Base-by-base conservation (phyloP, 2,888 invertebrate genomes). In the Eupithecia subumbrata region DNA sequence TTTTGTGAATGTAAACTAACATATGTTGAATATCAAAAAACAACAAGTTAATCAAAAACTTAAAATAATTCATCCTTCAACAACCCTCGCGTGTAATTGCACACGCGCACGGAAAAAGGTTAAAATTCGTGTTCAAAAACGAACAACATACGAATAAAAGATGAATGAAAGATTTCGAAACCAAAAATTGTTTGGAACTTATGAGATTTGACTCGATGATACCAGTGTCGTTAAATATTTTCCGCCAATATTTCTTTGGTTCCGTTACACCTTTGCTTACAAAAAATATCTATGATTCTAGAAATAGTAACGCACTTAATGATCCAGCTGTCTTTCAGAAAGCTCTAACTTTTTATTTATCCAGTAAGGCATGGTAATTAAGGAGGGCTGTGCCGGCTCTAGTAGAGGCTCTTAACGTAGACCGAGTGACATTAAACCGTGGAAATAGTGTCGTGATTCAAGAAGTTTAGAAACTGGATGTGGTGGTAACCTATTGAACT, bases 331-430 rank as follows among this genome's bases (percentile, higher is more conserved):
- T 43, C 45, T 45, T 40, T 45, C 30, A 22, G 16, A 73, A 48
- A 22, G 18, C 52, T 37, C 83, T 85, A 82, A 83, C 86, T 89
- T 90, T 91, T 91, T 89, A 87, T 89, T 90, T 85, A 82, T 81
- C 82, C 84, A 84, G 84, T 83, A 86, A 87, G 87, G 88, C 87
- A 89, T 86, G 88, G 89, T 92, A 92, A 92, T 92, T 92, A 92
- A 90, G 89, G 84, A 85, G 82, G 85, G 86, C 87, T 85, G 83
- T 87, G 86, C 86, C 85, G 86, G 82, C 85, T 84, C 69, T 74
- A 69, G 84, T 83, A 86, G 84, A 85, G 84, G 83, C 86, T 88
- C 86, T 86, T 86, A 88, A 86, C 84, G 86, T 84, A 86, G 83
- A 85, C 83, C 82, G 82, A 82, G 86, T 84, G 86, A 88, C 87